Percentiles rank a stretch among this genome's conserved stretches.
Conservation (phyloP, 2,113 vertebrate species). For the Emydura subglobosa region DNA sequence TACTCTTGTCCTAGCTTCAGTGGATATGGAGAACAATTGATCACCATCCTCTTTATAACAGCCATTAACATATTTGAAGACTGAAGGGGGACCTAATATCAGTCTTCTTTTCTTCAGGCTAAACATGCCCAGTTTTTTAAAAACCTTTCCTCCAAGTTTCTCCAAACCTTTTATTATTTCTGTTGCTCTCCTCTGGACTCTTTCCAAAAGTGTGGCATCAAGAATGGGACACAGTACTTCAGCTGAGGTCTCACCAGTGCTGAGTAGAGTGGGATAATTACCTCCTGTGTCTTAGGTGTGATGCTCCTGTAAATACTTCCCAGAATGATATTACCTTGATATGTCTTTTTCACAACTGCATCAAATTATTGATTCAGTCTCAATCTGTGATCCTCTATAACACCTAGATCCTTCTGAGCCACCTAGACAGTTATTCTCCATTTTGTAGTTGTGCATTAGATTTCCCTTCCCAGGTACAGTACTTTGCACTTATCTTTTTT, state of each 20-base stretch:
- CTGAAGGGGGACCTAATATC: no score
- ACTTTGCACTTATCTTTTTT: background rate
- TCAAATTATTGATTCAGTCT: background rate
- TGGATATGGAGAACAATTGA: no score
- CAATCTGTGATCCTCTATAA: background rate
- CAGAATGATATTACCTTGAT: background rate
- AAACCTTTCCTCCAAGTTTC: background rate
- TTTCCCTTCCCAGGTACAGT: background rate
- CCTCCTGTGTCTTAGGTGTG: no score
- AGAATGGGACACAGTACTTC: background rate
- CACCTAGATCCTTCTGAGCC: background rate
- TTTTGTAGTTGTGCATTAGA: background rate
- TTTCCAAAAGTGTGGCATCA: background rate
- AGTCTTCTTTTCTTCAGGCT: background rate
- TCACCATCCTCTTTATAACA: no score
- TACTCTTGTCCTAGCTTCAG: background rate
- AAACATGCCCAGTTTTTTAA: background rate
- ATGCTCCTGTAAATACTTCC: background rate
- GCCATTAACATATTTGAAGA: background rate
- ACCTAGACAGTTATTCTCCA: background rate
- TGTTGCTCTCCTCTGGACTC: background rate
- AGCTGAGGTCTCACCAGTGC: background rate
- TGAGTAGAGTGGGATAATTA: background rate
- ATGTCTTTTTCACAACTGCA: background rate
- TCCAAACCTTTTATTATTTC: background rate